Evolutionary conservation across 2,113 vertebrate genomes (phyloP).

Genomic region (Cyrtonyx montezumae): DNA sequence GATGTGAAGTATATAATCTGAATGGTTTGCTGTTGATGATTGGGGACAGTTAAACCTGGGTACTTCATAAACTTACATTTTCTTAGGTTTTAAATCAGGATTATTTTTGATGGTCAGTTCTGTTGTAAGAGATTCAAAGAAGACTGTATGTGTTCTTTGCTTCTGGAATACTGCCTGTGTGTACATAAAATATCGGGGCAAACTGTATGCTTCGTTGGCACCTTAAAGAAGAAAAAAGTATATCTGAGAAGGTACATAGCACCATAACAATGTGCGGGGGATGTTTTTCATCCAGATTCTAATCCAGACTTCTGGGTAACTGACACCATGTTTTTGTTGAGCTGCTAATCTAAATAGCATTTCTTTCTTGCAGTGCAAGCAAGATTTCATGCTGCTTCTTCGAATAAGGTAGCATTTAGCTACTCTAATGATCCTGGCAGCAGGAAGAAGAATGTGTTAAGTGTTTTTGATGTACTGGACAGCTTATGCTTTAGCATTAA

Average conservation of each 20-base stretch:
- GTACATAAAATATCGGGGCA: neutral
- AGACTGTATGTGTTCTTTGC: neutral
- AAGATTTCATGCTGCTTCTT: accelerated
- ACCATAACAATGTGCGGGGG: accelerated
- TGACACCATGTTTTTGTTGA: neutral
- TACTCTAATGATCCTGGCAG: neutral
- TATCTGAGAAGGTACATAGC: neutral
- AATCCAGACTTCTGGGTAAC: neutral
- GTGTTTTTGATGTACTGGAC: neutral
- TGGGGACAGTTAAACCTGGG: neutral
- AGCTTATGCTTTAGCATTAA: neutral
- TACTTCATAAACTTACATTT: accelerated
- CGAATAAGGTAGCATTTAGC: neutral
- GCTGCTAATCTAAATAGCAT: accelerated
- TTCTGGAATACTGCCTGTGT: neutral
- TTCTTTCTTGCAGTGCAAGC: neutral
- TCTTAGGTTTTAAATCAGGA: neutral
- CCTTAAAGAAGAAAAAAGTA: neutral
- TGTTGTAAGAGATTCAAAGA: neutral
- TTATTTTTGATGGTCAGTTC: neutral
- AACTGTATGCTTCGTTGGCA: neutral
- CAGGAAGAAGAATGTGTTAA: neutral
- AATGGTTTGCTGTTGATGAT: neutral
- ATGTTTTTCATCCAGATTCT: neutral
- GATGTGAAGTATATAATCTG: neutral